Evolutionary conservation across 2,888 invertebrate species (phyloP).

Genomic region (Lochmaea capreae): DNA sequence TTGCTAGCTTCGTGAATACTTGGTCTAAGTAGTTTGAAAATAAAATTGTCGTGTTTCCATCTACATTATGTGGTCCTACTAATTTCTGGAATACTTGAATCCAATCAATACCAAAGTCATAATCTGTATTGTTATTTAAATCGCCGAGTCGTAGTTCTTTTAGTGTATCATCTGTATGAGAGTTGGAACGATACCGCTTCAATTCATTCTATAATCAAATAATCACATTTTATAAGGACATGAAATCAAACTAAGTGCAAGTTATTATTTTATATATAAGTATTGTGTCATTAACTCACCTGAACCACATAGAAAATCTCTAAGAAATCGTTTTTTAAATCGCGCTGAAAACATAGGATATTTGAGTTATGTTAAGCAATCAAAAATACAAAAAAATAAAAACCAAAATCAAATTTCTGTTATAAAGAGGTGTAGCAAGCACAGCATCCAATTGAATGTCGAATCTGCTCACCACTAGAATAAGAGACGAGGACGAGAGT

Average conservation of each 20-base stretch:
- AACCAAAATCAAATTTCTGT: too few relatives aligned
- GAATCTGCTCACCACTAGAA: too few relatives aligned
- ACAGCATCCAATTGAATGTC: too few relatives aligned
- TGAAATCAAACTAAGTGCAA: too few relatives aligned
- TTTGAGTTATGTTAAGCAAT: too few relatives aligned
- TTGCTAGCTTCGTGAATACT: slow-evolving; percentile 9
- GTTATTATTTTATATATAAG: neutral
- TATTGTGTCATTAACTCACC: neutral
- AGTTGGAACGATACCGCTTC: neutral
- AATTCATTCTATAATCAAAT: slow-evolving; percentile 19
- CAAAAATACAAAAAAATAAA: too few relatives aligned
- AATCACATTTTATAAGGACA: neutral
- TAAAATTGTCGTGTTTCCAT: slow-evolving; percentile 18
- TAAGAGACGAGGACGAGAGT: too few relatives aligned
- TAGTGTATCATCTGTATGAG: neutral
- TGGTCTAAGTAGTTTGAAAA: slow-evolving; percentile 9
- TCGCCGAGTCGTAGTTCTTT: slow-evolving; percentile 11
- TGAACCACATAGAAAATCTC: slow-evolving; percentile 13
- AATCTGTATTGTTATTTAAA: slow-evolving; percentile 21
- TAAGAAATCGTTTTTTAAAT: neutral
- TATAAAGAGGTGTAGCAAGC: too few relatives aligned
- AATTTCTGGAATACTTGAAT: slow-evolving; percentile 27
- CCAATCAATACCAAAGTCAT: slow-evolving; percentile 26
- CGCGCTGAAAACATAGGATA: slow-evolving; percentile 1
- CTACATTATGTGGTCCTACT: neutral